Percentiles rank a stretch among this genome's conserved stretches.
These are phyloP conservation scores for Euschistus heros DNA, from an alignment of 1,140 invertebrate genomes.

Conservation along the genomic window DNA sequence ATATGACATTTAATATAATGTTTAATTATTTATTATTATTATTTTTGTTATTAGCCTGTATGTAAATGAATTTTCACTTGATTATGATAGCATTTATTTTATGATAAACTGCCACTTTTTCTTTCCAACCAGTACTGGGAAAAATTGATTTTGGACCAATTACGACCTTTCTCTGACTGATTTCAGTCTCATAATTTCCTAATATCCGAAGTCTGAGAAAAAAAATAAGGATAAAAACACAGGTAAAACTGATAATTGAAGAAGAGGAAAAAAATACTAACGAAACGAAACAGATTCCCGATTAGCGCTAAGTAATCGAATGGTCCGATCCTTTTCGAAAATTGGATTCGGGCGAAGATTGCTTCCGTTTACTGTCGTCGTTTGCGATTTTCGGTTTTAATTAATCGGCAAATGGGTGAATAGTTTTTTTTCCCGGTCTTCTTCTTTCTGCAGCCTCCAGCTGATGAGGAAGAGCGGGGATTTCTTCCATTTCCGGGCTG, in stretches of 20 bases:
- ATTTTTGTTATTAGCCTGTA: too few relatives aligned
- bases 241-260: not conserved
- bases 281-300: not conserved
- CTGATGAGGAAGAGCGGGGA: too few relatives aligned
- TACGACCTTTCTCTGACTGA: too few relatives aligned
- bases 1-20: too few relatives aligned
- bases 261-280: not conserved
- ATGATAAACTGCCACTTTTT: too few relatives aligned
- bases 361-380: not conserved
- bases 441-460: not conserved
- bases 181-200: too few relatives aligned
- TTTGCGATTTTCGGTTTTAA: constrained; percentile 14
- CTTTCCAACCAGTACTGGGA: too few relatives aligned
- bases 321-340: not conserved
- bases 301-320: constrained; percentile 13
- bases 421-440: not conserved
- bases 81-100: too few relatives aligned
- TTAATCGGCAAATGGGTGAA: not conserved
- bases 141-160: too few relatives aligned
- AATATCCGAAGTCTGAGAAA: not conserved
- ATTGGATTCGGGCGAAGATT: constrained; percentile 5
- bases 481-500: not conserved
- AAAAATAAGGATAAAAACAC: constrained; percentile 3
- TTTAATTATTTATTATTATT: too few relatives aligned
- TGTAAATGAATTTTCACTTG: too few relatives aligned